Percentiles rank a stretch among this genome's conserved stretches.
Evolutionary conservation across 2,113 vertebrate species (phyloP).

Genomic region (Indicator indicator): DNA sequence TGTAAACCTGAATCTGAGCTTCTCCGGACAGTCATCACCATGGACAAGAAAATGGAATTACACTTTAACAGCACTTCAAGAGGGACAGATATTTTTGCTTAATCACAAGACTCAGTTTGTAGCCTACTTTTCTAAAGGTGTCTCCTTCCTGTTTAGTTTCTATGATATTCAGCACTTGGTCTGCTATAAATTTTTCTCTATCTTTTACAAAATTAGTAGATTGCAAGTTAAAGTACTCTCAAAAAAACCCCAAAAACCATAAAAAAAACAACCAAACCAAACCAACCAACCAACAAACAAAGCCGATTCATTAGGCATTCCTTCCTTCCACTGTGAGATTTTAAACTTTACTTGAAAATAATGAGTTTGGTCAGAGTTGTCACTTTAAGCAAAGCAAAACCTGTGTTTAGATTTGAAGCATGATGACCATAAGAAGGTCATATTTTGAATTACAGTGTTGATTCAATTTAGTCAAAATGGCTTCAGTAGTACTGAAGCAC

Average conservation of each 20-base stretch:
- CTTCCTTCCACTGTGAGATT: neutral
- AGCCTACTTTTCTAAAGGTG: neutral
- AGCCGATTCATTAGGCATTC: rapidly evolving
- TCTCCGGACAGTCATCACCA: neutral
- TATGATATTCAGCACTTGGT: neutral
- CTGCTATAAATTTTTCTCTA: neutral
- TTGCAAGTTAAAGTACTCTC: neutral
- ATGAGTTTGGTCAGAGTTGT: rapidly evolving
- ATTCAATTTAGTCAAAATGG: neutral
- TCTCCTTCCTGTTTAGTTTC: neutral
- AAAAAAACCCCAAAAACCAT: neutral
- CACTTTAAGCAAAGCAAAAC: neutral
- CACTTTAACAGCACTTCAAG: neutral
- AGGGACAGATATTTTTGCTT: neutral
- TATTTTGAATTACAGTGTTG: neutral
- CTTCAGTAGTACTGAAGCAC: neutral
- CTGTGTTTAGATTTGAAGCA: neutral
- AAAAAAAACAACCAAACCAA: no score
- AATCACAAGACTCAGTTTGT: neutral
- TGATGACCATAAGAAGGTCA: rapidly evolving
- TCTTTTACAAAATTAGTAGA: neutral
- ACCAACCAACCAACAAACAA: neutral
- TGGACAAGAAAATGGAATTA: neutral
- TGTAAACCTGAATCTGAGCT: neutral
- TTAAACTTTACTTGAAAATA: neutral